Conservation (phyloP, 1,140 invertebrate genomes). For the Drosophila bocki region DNA sequence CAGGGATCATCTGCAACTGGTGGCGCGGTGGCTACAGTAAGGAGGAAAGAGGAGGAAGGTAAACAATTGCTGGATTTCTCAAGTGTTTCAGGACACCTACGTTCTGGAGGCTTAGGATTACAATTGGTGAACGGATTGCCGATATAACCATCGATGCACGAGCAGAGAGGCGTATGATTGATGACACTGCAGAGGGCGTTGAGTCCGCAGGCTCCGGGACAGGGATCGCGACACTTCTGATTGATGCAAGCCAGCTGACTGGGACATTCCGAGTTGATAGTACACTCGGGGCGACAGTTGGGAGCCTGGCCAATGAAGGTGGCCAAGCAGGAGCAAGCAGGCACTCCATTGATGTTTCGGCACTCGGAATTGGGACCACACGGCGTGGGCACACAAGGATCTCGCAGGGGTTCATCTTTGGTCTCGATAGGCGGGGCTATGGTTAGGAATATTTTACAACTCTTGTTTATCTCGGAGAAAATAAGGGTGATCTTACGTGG, state of each 20-base stretch:
- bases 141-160: slow-evolving; percentile 89
- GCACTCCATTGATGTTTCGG: slow-evolving; percentile 88
- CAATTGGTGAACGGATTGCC: slow-evolving; percentile 91
- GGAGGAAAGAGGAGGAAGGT: neutral
- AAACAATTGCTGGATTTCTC: neutral
- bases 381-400: slow-evolving; percentile 92
- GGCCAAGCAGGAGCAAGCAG: slow-evolving; percentile 91
- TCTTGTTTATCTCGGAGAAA: neutral
- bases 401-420: slow-evolving; percentile 86
- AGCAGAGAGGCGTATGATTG: slow-evolving; percentile 88
- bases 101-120: slow-evolving; percentile 85
- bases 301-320: slow-evolving; percentile 92
- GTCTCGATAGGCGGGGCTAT: slow-evolving; percentile 88
- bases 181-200: slow-evolving; percentile 90
- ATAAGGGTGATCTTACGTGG: slow-evolving; percentile 86
- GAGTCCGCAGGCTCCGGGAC: slow-evolving; percentile 93
- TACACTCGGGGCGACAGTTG: slow-evolving; percentile 93
- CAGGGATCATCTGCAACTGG: slow-evolving; percentile 86
- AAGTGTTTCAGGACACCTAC: slow-evolving; percentile 44
- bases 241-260: slow-evolving; percentile 92
- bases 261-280: slow-evolving; percentile 93
- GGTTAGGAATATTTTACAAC: slow-evolving; percentile 70
- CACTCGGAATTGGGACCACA: slow-evolving; percentile 94
- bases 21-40: slow-evolving; percentile 58
- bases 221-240: slow-evolving; percentile 93